Evolutionary conservation across 2,113 vertebrate genomes (phyloP), one percentile per base, ranked within the genome.

Genomic region (Fukomys damarensis): DNA sequence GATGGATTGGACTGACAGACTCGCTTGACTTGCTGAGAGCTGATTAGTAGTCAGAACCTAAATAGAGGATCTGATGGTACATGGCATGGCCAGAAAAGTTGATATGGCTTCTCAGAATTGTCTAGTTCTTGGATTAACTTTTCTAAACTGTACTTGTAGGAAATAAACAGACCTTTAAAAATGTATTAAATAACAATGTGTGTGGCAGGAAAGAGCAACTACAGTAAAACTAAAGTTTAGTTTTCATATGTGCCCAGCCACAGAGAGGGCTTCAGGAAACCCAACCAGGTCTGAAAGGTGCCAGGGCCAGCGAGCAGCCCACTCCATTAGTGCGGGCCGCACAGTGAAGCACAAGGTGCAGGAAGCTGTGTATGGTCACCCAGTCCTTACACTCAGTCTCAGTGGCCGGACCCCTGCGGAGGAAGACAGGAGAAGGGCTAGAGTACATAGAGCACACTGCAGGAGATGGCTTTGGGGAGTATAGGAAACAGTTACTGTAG

Each of bases 291-390:
- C 17, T n/a, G 4, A 10, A 1, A 10, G 17, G 43, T 52, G 13
- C 32, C 0, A 2, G 30, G n/a, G 24, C 5, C 9, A 5, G 7
- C 30, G 8, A 12, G 13, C 3, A 7, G 28, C 8, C 0, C 3
- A 0, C n/a, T 35, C 17, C 58, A 0, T 2, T 10, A 0, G 3
- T 0, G 8, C 3, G 32, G 80, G 20, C 35, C 0, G 0, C n/a
- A 70, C 68, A 16, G 49, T 10, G 2, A 1, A 43, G 58, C 58
- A 2, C 43, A 5, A 30, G n/a, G 68, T 0, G 2, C 13, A 20
- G 85, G 74, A 32, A n/a, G 28, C 54, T n/a, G 26, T 10, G 19
- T n/a, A 1, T 0, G 3, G 46, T 32, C 41, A 3, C 66, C 22
- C 19, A 11, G 28, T 11, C 32, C 61, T 52, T 5, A 3, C 49